Conservation (phyloP, 35 echinoderm and acorn worm species). For the Acanthaster planci region DNA sequence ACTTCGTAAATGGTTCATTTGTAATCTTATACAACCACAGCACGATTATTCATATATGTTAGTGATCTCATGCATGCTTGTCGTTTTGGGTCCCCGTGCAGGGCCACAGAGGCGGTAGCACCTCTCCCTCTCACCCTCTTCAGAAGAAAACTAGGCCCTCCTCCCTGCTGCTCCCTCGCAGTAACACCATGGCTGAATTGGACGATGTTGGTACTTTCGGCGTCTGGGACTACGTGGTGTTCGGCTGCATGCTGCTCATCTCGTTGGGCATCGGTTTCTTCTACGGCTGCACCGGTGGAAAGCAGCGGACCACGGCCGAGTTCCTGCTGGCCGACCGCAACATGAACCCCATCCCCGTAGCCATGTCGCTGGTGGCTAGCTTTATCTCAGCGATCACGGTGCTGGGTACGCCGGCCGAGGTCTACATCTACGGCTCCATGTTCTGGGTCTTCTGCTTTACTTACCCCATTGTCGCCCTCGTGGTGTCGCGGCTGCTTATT, state of each 20-base stretch:
- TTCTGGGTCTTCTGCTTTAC: constrained; percentile 57
- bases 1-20: no score
- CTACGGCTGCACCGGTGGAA: constrained; percentile 71
- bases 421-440: constrained; percentile 75
- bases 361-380: constrained; percentile 79
- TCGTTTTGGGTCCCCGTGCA: no score
- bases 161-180: no score
- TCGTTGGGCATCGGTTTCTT: constrained; percentile 64
- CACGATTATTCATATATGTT: no score
- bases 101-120: no score
- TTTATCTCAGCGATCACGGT: constrained; percentile 90
- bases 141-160: no score
- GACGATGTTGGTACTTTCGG: constrained; percentile 36
- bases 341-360: constrained; percentile 82
- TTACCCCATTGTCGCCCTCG: constrained; percentile 42
- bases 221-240: constrained; percentile 53
- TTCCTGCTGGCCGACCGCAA: constrained; percentile 77
- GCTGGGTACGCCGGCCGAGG: constrained; percentile 83
- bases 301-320: constrained; percentile 70
- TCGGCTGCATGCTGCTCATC: constrained; percentile 35
- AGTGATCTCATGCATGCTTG: no score
- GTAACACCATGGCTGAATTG: neutral
- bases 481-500: constrained; percentile 47
- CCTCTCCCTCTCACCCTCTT: no score
- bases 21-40: no score